phyloP scores from a whole-genome alignment of 2,888 invertebrate species.

The Empis stercorea region DNA sequence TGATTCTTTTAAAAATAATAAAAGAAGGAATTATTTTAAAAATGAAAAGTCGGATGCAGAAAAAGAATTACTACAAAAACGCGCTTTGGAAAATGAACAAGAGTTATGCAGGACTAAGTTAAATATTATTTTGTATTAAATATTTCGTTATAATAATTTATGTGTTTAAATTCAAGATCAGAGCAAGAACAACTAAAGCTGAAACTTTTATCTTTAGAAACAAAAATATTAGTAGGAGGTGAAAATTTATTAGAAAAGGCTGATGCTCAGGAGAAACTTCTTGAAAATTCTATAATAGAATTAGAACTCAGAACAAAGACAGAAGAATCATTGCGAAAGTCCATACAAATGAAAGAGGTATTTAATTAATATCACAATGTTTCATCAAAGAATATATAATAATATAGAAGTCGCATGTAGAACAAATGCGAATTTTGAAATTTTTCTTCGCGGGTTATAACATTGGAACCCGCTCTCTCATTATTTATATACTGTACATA shows the following conservation, averaged over 20 bases:
- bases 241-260: conserved; percentile 97
- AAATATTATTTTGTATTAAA: conserved; percentile 15
- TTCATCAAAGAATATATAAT: too few relatives aligned
- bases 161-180: conserved; percentile 14
- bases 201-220: conserved; percentile 80
- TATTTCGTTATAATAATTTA: neutral
- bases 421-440: too few relatives aligned
- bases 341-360: conserved; percentile 76
- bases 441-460: too few relatives aligned
- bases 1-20: conserved; percentile 37
- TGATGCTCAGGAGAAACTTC: conserved; percentile 76
- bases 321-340: conserved; percentile 68
- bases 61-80: conserved; percentile 53
- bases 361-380: conserved; percentile 1
- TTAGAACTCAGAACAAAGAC: conserved; percentile 63
- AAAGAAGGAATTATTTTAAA: conserved; percentile 22
- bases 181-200: conserved; percentile 75
- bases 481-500: too few relatives aligned
- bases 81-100: conserved; percentile 52
- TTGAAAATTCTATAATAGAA: conserved; percentile 78
- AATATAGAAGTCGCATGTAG: too few relatives aligned
- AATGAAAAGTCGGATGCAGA: conserved; percentile 42
- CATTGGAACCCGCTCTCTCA: too few relatives aligned
- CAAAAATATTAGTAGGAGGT: conserved; percentile 93
- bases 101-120: conserved; percentile 65